These are phyloP conservation scores for Procambarus clarkii DNA, from an alignment of 1,140 invertebrate genomes.

Conservation along the genomic window DNA sequence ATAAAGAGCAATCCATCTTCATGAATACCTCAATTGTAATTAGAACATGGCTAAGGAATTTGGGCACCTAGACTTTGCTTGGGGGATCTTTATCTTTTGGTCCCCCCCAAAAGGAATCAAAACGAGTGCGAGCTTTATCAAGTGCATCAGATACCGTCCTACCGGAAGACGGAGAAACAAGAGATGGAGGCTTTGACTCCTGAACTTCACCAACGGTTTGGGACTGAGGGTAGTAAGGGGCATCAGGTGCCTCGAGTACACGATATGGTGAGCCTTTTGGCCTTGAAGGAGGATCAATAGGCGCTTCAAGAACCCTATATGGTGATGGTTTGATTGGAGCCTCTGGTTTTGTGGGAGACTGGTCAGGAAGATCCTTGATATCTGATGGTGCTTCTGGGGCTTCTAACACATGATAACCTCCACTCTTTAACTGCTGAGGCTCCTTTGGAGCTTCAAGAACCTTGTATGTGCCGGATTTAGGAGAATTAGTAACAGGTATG, in stretches of 20 bases:
- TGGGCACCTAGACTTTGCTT: constrained; percentile 72
- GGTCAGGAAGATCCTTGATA: constrained; percentile 70
- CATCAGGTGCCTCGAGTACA: constrained; percentile 73
- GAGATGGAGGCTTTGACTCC: constrained; percentile 69
- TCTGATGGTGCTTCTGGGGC: constrained; percentile 72
- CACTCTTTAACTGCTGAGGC: constrained; percentile 64
- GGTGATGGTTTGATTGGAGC: constrained; percentile 69
- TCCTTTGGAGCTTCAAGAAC: constrained; percentile 72
- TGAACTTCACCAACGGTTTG: constrained; percentile 64
- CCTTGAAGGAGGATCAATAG: constrained; percentile 73
- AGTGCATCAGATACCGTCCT: constrained; percentile 85
- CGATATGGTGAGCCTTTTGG: constrained; percentile 74
- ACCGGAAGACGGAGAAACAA: constrained; percentile 77
- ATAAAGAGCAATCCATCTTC: constrained; percentile 44
- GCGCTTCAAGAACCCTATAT: constrained; percentile 77
- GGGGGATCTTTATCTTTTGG: constrained; percentile 73
- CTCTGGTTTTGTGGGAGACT: constrained; percentile 66
- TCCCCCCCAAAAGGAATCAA: constrained; percentile 89
- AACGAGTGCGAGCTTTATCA: constrained; percentile 87
- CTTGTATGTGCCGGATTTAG: constrained; percentile 62
- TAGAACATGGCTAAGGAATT: constrained; percentile 65
- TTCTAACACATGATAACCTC: constrained; percentile 71
- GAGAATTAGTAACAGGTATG: constrained; percentile 55
- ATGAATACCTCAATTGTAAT: constrained; percentile 65
- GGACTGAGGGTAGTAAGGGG: constrained; percentile 71